phyloP scores from a whole-genome alignment of 2,888 invertebrate species.

The Salticus scenicus region DNA sequence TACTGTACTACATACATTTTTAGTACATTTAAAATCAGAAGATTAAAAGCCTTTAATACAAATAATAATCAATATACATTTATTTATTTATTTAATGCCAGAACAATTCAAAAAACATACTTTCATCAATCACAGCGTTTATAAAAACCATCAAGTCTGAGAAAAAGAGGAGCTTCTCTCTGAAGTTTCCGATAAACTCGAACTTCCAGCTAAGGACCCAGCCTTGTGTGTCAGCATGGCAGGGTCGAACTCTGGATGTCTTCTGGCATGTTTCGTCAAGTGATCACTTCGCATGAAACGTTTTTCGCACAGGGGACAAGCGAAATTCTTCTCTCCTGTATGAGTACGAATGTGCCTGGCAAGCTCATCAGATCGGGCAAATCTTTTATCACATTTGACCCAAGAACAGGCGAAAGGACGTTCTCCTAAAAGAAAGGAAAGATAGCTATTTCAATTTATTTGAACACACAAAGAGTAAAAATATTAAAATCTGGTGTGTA shows the following conservation, averaged over 20 bases:
- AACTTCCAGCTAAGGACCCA: conserved; percentile 32
- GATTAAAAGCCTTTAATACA: too few relatives aligned
- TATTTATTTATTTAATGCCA: too few relatives aligned
- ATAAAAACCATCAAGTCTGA: too few relatives aligned
- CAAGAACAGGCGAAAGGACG: conserved; percentile 81
- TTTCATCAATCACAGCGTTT: too few relatives aligned
- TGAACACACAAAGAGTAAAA: too few relatives aligned
- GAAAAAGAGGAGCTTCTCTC: not conserved
- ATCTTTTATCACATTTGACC: conserved; percentile 81
- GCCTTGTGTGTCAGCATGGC: conserved; percentile 77
- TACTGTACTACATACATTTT: too few relatives aligned
- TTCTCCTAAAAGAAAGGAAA: conserved; percentile 78
- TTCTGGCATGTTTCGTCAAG: conserved; percentile 81
- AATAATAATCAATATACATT: too few relatives aligned
- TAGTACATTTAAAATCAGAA: too few relatives aligned
- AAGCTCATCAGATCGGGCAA: conserved; percentile 82
- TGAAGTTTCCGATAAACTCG: conserved; percentile 32
- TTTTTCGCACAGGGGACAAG: conserved; percentile 81
- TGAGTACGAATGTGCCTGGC: conserved; percentile 81
- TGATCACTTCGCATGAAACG: conserved; percentile 82
- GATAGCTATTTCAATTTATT: too few relatives aligned
- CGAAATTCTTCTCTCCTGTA: conserved; percentile 82
- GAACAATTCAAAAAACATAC: too few relatives aligned
- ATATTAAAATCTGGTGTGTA: too few relatives aligned
- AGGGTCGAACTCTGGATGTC: conserved; percentile 81